Conservation (phyloP, 2,888 invertebrate genomes). For the Tyria jacobaeae region DNA sequence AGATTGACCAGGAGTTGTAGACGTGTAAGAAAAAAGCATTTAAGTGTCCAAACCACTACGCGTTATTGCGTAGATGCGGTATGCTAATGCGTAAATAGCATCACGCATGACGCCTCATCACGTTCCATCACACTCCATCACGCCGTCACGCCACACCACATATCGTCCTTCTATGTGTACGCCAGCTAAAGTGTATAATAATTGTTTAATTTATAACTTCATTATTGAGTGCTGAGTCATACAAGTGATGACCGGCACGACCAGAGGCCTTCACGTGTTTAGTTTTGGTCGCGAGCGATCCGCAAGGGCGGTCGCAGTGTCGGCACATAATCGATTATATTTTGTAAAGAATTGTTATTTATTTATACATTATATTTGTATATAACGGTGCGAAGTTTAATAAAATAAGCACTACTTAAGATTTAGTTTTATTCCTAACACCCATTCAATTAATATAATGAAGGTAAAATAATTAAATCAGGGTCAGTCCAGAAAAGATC, state of each 20-base stretch:
- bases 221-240: conserved; percentile 33
- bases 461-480: not conserved
- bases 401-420: conserved; percentile 79
- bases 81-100: not conserved
- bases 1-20: not conserved
- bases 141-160: conserved; percentile 35
- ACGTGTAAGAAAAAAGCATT: not conserved
- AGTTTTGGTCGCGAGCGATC: conserved; percentile 55
- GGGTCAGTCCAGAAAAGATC: not conserved
- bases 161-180: conserved; percentile 50
- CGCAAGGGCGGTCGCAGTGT: conserved; percentile 33
- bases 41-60: not conserved
- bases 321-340: conserved; percentile 75
- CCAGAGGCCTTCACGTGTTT: conserved; percentile 74
- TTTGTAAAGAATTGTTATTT: conserved; percentile 85
- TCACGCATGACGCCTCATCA: not conserved
- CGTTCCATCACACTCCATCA: conserved; percentile 10
- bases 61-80: not conserved
- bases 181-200: conserved; percentile 40
- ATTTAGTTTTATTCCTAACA: conserved; percentile 61
- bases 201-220: conserved; percentile 42
- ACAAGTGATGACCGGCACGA: conserved; percentile 36
- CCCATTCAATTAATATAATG: not conserved
- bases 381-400: conserved; percentile 83
- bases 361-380: conserved; percentile 85